Evolutionary conservation across 2,888 invertebrate species (phyloP).

Genomic region (Ophion slaviceki): DNA sequence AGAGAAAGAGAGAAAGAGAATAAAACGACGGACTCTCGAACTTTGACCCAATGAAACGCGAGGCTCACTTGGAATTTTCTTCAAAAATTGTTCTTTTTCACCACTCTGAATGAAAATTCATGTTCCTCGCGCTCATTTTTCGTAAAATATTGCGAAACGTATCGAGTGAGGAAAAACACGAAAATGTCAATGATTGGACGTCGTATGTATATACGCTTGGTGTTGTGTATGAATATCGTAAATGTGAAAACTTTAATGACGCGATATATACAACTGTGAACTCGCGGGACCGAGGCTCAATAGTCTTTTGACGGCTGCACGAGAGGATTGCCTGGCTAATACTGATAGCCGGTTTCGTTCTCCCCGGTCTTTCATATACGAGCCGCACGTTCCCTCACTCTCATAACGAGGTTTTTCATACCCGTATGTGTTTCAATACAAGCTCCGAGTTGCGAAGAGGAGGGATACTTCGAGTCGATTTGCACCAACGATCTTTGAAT

Average conservation of each 20-base stretch:
- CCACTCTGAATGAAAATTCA: too few relatives aligned
- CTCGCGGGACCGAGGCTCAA: constrained; percentile 42
- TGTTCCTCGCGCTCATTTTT: too few relatives aligned
- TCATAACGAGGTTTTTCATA: constrained; percentile 15
- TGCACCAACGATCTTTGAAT: constrained; percentile 20
- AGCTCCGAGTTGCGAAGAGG: neutral
- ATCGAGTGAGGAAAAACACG: too few relatives aligned
- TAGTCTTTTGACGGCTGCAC: constrained; percentile 67
- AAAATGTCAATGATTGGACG: neutral
- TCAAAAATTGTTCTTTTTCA: neutral
- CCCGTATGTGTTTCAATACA: constrained; percentile 7
- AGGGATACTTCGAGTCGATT: constrained; percentile 27
- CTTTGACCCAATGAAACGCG: constrained; percentile 56
- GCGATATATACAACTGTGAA: constrained; percentile 34
- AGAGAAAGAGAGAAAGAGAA: neutral
- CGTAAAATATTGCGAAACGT: too few relatives aligned
- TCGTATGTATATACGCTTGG: neutral
- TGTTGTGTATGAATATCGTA: constrained; percentile 4
- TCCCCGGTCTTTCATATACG: constrained; percentile 71
- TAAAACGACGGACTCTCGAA: constrained; percentile 61
- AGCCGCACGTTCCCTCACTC: constrained; percentile 51
- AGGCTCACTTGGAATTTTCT: constrained; percentile 24
- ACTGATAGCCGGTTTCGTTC: constrained; percentile 79
- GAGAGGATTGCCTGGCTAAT: constrained; percentile 78
- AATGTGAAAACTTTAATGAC: constrained; percentile 5